Conservation (phyloP, 2,113 vertebrate genomes). For the Damaliscus lunatus region DNA sequence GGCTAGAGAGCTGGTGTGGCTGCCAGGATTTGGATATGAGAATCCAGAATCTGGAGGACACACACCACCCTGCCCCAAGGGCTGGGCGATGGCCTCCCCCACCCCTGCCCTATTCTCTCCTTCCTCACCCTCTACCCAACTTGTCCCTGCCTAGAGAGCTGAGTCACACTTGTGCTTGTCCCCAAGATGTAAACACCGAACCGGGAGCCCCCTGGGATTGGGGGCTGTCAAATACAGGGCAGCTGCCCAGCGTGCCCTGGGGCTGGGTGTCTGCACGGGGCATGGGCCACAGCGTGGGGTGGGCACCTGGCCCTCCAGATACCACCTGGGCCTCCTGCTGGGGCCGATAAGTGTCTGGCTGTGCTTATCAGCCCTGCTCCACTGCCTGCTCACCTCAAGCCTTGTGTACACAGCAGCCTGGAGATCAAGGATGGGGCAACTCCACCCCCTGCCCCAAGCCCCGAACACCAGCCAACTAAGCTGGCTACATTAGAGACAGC, state of each 20-base stretch:
- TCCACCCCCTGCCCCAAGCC: neutral
- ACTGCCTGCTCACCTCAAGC: neutral
- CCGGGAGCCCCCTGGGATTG: slow-evolving; percentile 46
- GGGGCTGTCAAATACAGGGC: slow-evolving; percentile 72
- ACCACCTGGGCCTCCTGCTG: slow-evolving; percentile 73
- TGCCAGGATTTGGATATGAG: neutral
- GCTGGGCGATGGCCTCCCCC: neutral
- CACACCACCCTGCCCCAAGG: fast-evolving
- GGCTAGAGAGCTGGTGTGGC: neutral
- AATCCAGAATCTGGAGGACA: neutral
- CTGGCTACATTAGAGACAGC: fast-evolving
- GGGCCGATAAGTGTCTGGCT: slow-evolving; percentile 69
- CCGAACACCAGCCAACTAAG: neutral
- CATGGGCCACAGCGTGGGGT: neutral
- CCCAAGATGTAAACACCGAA: slow-evolving; percentile 8
- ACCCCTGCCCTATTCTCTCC: neutral
- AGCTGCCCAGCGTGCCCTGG: slow-evolving; percentile 1
- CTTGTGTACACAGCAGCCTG: neutral
- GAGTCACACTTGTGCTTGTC: slow-evolving; percentile 72
- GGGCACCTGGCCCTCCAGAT: slow-evolving; percentile 59
- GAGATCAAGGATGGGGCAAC: neutral
- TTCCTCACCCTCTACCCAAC: neutral
- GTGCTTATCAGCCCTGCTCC: slow-evolving; percentile 55
- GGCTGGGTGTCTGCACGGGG: neutral
- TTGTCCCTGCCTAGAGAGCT: slow-evolving; percentile 63